Percentiles rank a stretch among this genome's conserved stretches.
phyloP scores from a whole-genome alignment of 2,888 invertebrate species.

The Eucera pruinosa region DNA sequence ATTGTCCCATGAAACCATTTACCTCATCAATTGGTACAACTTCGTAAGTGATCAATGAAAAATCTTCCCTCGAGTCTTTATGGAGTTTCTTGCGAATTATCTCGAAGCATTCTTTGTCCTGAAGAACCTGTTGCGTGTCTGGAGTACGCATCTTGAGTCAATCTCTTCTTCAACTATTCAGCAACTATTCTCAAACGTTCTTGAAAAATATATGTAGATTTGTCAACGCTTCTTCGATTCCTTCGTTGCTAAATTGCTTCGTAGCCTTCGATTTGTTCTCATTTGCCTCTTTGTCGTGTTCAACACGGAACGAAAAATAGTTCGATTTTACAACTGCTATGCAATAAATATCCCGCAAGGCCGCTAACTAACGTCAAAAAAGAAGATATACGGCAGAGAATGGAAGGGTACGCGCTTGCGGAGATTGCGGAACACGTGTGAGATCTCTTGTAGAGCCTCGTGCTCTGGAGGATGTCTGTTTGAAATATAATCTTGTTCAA shows the following conservation, averaged over 20 bases:
- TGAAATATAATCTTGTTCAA: slow-evolving; percentile 38
- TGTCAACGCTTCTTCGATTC: no score
- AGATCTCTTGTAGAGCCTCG: neutral
- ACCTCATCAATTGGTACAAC: slow-evolving; percentile 71
- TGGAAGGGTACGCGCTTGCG: neutral
- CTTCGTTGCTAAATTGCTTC: neutral
- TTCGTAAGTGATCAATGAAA: slow-evolving; percentile 74
- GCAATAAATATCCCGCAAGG: neutral
- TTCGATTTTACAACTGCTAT: neutral
- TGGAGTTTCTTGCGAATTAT: slow-evolving; percentile 75
- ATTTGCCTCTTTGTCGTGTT: no score
- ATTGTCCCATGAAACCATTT: slow-evolving; percentile 78
- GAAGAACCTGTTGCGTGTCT: slow-evolving; percentile 64
- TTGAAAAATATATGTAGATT: no score
- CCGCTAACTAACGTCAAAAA: neutral
- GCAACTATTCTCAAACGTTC: neutral
- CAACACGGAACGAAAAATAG: neutral
- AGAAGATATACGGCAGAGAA: neutral
- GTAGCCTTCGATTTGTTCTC: neutral
- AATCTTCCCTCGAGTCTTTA: slow-evolving; percentile 74
- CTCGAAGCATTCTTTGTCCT: slow-evolving; percentile 75
- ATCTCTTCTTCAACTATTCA: neutral
- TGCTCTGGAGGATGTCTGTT: slow-evolving; percentile 2
- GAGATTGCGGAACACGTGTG: neutral
- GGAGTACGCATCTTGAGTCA: slow-evolving; percentile 40